Conservation (phyloP, 2,113 vertebrate genomes). For the Periophthalmodon schlosseri region DNA sequence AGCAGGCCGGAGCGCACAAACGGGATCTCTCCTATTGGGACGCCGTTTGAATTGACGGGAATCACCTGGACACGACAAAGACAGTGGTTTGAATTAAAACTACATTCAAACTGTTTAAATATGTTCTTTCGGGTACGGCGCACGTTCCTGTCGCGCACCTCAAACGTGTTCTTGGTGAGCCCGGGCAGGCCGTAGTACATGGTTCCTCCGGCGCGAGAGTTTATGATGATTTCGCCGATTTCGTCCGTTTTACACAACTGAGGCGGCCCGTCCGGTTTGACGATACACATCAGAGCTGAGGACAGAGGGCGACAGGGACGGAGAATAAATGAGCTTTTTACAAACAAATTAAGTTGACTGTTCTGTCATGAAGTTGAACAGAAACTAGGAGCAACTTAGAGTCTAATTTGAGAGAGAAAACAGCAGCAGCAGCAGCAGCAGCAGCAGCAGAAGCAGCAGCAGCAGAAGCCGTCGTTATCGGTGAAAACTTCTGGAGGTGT, state of each 20-base stretch:
- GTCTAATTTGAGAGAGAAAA: too few species aligned
- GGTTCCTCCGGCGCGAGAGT: conserved; percentile 90
- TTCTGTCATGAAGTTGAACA: too few species aligned
- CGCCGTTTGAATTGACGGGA: conserved; percentile 86
- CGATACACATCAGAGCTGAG: conserved; percentile 94
- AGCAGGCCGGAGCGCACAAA: conserved; percentile 93
- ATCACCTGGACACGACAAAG: conserved; percentile 82
- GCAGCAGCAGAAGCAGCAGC: too few species aligned
- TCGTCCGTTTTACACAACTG: conserved; percentile 96
- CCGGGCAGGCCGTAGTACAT: conserved; percentile 95
- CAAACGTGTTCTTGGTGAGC: conserved; percentile 95
- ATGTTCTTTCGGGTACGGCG: too few species aligned
- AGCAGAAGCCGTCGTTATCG: too few species aligned
- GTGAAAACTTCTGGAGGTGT: too few species aligned
- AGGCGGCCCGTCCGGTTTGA: conserved; percentile 90
- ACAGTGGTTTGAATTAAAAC: background rate
- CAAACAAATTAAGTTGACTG: background rate
- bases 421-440: too few species aligned
- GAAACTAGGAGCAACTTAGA: too few species aligned
- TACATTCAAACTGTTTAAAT: background rate
- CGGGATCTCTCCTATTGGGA: conserved; percentile 90
- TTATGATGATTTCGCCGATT: conserved; percentile 96
- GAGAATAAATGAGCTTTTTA: background rate
- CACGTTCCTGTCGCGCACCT: conserved; percentile 74
- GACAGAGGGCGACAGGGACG: conserved; percentile 14